Base-by-base conservation (phyloP, 2,888 invertebrate genomes). In the Euproctis similis region DNA sequence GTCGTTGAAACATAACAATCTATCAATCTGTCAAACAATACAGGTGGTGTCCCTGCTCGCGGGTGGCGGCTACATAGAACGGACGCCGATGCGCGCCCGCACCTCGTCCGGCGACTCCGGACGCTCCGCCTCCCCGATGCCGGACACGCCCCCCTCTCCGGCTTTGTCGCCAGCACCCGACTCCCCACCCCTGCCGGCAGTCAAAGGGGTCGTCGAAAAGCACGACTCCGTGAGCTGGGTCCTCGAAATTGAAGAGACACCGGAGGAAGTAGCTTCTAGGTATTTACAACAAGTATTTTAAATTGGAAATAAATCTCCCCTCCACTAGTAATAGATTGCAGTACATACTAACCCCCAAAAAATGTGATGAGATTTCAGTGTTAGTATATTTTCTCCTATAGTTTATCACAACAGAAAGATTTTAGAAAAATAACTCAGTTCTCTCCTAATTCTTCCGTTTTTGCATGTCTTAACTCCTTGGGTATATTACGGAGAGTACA, bases 161-260 rank as follows among this genome's bases (percentile, higher is more conserved):
- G 68, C 66, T 18, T 48, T 74, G 1, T 73, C 78, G 2, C 69
- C 76, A 17, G 58, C 71, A 2, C 74, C 75, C 2, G 71, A 69
- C 40, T 40, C 73, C 2, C 73, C 91, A 1, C 85, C 88, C 6
- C 89, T 92, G 9, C 92, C 92, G 7, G 90, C 92, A 45, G 90
- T 94, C 12, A 94, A 94, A 58, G 93, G 91, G 8, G 90, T 95
- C 39, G 92, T 94, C 1, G 92, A 94, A 65, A 94, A 94, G 64
- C 91, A 90, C 31, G 94, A 94, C 65, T 94, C 94, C 0, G 93
- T 95, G 19, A 93, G 94, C 55, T 95, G 93, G 89, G 93, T 94
- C 9, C 80, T 94, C 14, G 94, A 94, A 64, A 90, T 95, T 60
- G 90, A 91, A 49, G 89, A 90, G 53, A 88, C 90, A 8, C 90